Base-by-base conservation (phyloP, 1,140 invertebrate genomes). In the Drosophila ficusphila region DNA sequence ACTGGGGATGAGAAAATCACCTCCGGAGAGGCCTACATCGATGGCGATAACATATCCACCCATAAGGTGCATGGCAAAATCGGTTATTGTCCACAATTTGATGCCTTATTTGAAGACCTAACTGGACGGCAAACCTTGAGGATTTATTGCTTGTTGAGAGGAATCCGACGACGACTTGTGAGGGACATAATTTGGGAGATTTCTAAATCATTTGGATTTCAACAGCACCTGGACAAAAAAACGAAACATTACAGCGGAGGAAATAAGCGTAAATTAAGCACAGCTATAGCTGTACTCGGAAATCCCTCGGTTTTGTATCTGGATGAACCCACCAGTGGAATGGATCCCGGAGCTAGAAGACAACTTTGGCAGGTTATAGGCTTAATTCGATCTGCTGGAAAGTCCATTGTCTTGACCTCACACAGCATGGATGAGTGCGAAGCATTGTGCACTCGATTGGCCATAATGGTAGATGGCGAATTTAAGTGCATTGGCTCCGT, bases 261-360 rank as follows among this genome's bases (percentile, higher is more conserved):
- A 0, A 99, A 99, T 72, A 99, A 98, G 90, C 93, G 98, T 34
- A 99, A 99, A 91, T 92, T 99, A 8, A 98, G 97, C 71, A 97
- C 98, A 21, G 98, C 98, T 0, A 94, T 99, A 38, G 96, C 98
- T 3, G 91, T 99, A 9, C 93, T 99, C 21, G 97, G 97, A 9
- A 95, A 97, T 92, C 96, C 97, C 0, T 94, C 95, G 3, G 93
- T 99, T 14, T 93, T 99, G 12, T 97, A 97, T 83, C 92, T 99
- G 60, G 98, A 97, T 90, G 96, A 97, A 90, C 96, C 96, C 0
- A 96, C 95, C 0, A 95, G 95, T 64, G 95, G 96, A 31, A 96
- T 97, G 93, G 96, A 97, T 93, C 96, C 96, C 2, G 95, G 95
- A 2, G 96, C 96, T 0, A 94, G 96, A 75, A 93, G 96, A 5